phyloP scores from a whole-genome alignment of 2,113 vertebrate genomes.

The Spilogale gracilis region DNA sequence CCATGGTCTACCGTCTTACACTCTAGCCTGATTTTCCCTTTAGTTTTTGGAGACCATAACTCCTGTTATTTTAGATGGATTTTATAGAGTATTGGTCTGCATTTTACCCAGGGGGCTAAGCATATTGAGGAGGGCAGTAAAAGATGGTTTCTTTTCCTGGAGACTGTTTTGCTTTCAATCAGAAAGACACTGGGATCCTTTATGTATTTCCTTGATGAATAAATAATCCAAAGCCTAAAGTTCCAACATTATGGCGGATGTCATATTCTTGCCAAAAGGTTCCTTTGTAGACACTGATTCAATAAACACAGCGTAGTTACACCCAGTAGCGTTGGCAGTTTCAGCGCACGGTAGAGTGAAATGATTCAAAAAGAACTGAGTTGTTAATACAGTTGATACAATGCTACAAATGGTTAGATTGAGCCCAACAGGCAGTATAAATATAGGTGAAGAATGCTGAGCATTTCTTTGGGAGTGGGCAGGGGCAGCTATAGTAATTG shows the following conservation, averaged over 20 bases:
- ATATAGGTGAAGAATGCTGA: background rate
- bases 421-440: background rate
- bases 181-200: background rate
- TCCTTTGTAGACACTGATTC: background rate
- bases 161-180: background rate
- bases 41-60: background rate
- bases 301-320: background rate
- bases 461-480: background rate
- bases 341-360: background rate
- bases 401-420: background rate
- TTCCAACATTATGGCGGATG: background rate
- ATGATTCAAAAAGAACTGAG: background rate
- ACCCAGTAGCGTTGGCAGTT: too few species aligned
- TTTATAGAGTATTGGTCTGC: background rate
- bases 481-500: background rate
- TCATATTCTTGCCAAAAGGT: background rate
- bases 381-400: background rate
- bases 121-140: background rate
- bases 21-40: background rate
- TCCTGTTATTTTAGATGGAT: background rate
- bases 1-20: background rate
- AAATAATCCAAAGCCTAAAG: background rate
- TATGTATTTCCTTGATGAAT: background rate
- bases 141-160: background rate
- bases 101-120: background rate